Base-by-base conservation (phyloP, 2,888 invertebrate genomes). In the Andricus quercusramuli region DNA sequence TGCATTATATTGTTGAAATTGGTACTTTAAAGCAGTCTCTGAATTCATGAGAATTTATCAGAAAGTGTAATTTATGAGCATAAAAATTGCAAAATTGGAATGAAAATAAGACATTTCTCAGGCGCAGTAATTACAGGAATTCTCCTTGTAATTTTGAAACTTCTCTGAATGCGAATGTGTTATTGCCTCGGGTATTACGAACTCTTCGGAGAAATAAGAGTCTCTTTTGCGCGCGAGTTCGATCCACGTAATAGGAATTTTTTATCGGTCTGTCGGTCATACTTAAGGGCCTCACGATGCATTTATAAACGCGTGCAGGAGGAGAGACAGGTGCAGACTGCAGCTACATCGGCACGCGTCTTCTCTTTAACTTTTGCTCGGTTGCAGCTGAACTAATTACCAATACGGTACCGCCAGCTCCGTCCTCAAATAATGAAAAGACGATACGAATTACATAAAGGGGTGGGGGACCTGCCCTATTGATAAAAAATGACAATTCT, bases 281-380 rank as follows among this genome's bases (percentile, higher is more conserved):
- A 79, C 70, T 25, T 32, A 56, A 64, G 79, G 56, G 65, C 76
- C 77, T 77, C 79, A 81, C 47, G 65, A 79, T 78, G 67, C 85
- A 88, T 86, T 88, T 88, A 86, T 86, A 86, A 87, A 86, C 83
- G 85, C 84, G 83, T 86, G 83, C 81, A 83, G 79, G 79, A 79
- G 78, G 80, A 78, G 68, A 17, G 89, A 89, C 88, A 89, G 89
- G 89, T 89, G 90, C 90, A 89, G 84, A 41, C 13, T 41, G 41
- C 41, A 47, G 15, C 84, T 80, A 86, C 86, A 82, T 56, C 82
- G 47, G 79, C 83, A 77, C 77, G 81, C 67, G 80, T 80, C 82
- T 82, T 83, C 80, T 80, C 84, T 79, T 80, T 80, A 77, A 76
- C 51, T 70, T 78, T 78, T 78, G 80, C 80, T 29, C 79, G 67